These are phyloP conservation scores for Gastracanthus pulcherrimus DNA, from an alignment of 2,888 invertebrate genomes.

Conservation along the genomic window DNA sequence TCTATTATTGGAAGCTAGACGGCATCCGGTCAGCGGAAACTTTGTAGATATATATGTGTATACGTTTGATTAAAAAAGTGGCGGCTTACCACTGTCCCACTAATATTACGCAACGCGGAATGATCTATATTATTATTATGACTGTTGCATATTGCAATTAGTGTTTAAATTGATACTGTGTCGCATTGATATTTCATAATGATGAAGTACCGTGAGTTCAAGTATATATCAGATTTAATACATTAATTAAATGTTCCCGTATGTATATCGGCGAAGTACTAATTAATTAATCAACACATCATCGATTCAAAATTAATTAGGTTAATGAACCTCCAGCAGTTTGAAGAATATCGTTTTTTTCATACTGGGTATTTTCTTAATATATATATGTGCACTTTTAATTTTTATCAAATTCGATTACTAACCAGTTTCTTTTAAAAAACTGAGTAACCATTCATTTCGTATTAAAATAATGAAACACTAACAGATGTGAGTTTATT, in stretches of 20 bases:
- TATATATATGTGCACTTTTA: no score
- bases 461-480: no score
- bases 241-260: constrained; percentile 2
- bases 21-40: background rate
- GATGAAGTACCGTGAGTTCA: background rate
- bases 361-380: background rate
- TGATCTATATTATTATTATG: background rate
- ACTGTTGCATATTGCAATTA: constrained; percentile 10
- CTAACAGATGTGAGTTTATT: background rate
- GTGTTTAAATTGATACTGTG: background rate
- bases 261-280: background rate
- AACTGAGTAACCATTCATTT: no score
- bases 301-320: background rate
- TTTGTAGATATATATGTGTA: background rate
- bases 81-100: background rate
- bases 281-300: background rate
- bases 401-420: no score
- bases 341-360: background rate
- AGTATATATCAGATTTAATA: constrained; percentile 9
- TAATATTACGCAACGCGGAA: background rate
- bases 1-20: background rate
- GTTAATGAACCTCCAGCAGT: background rate
- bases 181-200: constrained; percentile 18
- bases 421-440: no score
- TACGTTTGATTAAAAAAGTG: background rate